Conservation (phyloP, 2,797 vertebrate genomes). For the Rhabdophis nuchalis region DNA sequence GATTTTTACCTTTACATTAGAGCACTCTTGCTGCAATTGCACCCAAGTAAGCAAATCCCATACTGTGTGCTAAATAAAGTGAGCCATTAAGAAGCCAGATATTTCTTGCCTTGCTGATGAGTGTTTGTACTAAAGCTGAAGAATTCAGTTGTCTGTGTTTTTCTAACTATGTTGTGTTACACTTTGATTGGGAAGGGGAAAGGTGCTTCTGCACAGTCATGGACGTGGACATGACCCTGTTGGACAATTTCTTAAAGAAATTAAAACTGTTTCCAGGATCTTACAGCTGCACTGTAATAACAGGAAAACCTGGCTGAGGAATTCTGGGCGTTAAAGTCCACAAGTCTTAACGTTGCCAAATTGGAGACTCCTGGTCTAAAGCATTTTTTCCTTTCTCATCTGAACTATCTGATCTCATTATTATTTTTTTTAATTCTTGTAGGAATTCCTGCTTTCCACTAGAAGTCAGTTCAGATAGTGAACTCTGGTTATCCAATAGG, state of each 20-base stretch:
- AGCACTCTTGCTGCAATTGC: neutral
- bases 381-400: neutral
- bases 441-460: neutral
- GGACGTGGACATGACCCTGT: neutral
- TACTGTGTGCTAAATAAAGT: neutral
- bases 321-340: too few species aligned
- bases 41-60: neutral
- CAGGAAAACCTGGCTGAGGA: neutral
- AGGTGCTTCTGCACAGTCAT: neutral
- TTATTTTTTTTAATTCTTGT: neutral
- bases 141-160: neutral
- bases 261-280: neutral
- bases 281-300: neutral
- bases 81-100: neutral
- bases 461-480: neutral
- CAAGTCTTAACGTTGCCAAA: too few species aligned
- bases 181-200: neutral
- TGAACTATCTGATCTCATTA: neutral
- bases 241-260: neutral
- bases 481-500: neutral
- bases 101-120: neutral
- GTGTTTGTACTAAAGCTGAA: neutral
- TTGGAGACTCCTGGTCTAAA: too few species aligned
- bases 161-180: neutral
- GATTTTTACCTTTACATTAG: neutral